Evolutionary conservation across 1,140 invertebrate species (phyloP).

Genomic region (Zophobas atratus): DNA sequence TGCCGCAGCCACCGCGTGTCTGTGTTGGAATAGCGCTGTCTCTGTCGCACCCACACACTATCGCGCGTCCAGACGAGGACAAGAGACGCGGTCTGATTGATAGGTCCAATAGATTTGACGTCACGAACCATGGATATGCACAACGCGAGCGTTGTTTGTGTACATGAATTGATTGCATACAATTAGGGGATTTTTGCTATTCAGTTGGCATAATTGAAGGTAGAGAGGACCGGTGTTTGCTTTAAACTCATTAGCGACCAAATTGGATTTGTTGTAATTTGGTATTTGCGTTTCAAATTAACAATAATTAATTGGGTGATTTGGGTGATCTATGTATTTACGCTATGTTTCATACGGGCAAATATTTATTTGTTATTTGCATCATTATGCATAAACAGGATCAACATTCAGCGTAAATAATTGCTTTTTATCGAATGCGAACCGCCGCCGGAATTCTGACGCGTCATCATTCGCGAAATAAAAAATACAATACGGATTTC

Average conservation of each 20-base stretch:
- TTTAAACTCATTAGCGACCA: conserved; percentile 65
- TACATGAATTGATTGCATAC: conserved; percentile 62
- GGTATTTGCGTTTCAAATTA: conserved; percentile 66
- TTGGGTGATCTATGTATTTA: conserved; percentile 65
- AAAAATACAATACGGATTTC: background rate
- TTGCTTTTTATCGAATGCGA: conserved; percentile 27
- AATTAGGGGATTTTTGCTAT: conserved; percentile 62
- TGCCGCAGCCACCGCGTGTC: conserved; percentile 52
- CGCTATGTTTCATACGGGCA: conserved; percentile 51
- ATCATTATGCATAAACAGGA: conserved; percentile 58
- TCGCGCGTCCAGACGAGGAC: too few relatives aligned
- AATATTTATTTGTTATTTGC: conserved; percentile 62
- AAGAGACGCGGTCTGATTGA: conserved; percentile 51
- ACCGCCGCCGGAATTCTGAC: too few relatives aligned
- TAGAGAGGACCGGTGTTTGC: conserved; percentile 61
- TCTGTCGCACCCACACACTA: background rate
- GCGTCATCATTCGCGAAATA: background rate
- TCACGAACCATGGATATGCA: conserved; percentile 56
- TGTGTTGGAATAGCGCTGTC: conserved; percentile 33
- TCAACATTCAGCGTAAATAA: conserved; percentile 47
- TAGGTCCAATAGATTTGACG: conserved; percentile 56
- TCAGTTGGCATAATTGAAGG: conserved; percentile 60
- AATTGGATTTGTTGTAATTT: conserved; percentile 64
- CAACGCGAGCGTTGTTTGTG: conserved; percentile 52
- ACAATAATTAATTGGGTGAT: conserved; percentile 67